phyloP scores from a whole-genome alignment of 2,888 invertebrate species.

The Temnothorax unifasciatus region DNA sequence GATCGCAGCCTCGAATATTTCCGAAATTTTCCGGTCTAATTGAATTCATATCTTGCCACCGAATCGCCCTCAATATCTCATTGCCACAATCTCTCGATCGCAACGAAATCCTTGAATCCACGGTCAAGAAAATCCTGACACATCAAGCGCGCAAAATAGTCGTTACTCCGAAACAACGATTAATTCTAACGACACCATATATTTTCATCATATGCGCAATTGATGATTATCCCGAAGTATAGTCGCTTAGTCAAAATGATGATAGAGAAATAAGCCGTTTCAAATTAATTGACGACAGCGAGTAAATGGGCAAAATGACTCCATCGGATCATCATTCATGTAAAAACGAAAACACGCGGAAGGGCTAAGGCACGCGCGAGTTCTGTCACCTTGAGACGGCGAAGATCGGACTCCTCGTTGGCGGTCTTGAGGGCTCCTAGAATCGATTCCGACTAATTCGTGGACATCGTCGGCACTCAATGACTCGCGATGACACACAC shows the following conservation, averaged over 20 bases:
- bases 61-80: constrained; percentile 51
- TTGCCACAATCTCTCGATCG: constrained; percentile 34
- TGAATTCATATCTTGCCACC: constrained; percentile 20
- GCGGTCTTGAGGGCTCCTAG: constrained; percentile 66
- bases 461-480: constrained; percentile 51
- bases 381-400: constrained; percentile 47
- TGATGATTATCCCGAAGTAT: background rate
- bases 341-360: constrained; percentile 10
- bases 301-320: background rate
- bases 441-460: constrained; percentile 64
- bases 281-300: background rate
- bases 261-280: background rate
- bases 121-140: constrained; percentile 20
- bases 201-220: background rate
- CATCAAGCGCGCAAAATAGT: background rate
- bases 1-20: constrained; percentile 5
- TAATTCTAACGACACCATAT: background rate
- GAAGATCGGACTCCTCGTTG: constrained; percentile 49
- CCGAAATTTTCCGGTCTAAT: constrained; percentile 61
- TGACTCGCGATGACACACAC: constrained; percentile 47
- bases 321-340: constrained; percentile 10
- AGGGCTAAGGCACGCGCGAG: constrained; percentile 47
- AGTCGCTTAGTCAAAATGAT: background rate
- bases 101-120: constrained; percentile 38
- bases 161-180: background rate